Evolutionary conservation across 1,140 invertebrate species (phyloP).

Genomic region (Macrobrachium nipponense): DNA sequence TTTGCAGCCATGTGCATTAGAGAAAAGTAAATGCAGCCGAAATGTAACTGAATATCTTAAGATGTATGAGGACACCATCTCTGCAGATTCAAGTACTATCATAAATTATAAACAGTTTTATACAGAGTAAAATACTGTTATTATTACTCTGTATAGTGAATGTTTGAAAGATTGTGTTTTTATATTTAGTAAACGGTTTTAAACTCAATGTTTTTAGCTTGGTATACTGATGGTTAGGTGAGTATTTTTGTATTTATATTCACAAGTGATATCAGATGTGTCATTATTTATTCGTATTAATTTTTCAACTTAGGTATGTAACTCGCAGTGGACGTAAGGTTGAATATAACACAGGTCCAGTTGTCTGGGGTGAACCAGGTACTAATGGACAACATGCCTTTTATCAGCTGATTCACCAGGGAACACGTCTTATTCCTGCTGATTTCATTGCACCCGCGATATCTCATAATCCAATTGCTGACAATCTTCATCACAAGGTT

Average conservation of each 20-base stretch:
- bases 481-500: slow-evolving; percentile 79
- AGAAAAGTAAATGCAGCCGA: too few species aligned
- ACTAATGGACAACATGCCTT: slow-evolving; percentile 99
- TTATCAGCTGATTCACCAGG: slow-evolving; percentile 93
- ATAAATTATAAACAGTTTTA: too few species aligned
- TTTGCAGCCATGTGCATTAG: too few species aligned
- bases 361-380: slow-evolving; percentile 97
- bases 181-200: too few species aligned
- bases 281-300: neutral
- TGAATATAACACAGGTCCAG: slow-evolving; percentile 88
- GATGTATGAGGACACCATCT: too few species aligned
- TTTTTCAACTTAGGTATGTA: slow-evolving; percentile 68
- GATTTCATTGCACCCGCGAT: slow-evolving; percentile 96
- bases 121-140: too few species aligned
- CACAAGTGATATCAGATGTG: neutral
- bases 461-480: slow-evolving; percentile 91
- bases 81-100: too few species aligned
- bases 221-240: neutral
- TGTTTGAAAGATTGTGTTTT: too few species aligned
- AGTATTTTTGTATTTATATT: neutral
- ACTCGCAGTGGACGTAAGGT: slow-evolving; percentile 82
- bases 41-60: too few species aligned
- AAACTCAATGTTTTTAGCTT: neutral
- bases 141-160: too few species aligned
- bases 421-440: slow-evolving; percentile 88